phyloP scores from a whole-genome alignment of 1,140 invertebrate species.

The Oncopeltus fasciatus region DNA sequence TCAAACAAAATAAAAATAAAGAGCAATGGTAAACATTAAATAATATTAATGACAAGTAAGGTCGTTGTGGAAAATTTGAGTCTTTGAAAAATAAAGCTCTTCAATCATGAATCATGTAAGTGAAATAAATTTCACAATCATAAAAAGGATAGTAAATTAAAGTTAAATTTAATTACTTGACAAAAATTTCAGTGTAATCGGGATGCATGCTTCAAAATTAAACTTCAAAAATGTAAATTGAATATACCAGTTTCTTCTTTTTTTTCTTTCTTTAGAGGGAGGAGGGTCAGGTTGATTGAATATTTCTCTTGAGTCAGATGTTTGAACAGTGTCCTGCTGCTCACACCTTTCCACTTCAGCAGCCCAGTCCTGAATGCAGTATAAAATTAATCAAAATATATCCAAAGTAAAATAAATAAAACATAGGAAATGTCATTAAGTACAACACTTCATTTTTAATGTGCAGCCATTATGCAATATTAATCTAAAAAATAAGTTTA shows the following conservation, averaged over 20 bases:
- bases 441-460: constrained; percentile 7
- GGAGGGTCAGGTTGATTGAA: constrained; percentile 2
- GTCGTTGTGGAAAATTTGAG: too few species aligned
- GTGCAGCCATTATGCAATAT: too few species aligned
- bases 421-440: background rate
- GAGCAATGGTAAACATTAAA: too few species aligned
- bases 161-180: background rate
- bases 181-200: background rate
- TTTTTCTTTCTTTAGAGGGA: constrained; percentile 1
- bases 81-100: too few species aligned
- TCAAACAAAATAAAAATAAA: too few species aligned
- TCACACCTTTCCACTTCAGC: constrained; percentile 16
- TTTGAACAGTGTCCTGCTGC: background rate
- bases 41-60: too few species aligned
- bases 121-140: too few species aligned
- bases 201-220: constrained; percentile 2
- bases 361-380: constrained; percentile 14
- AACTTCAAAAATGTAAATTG: background rate
- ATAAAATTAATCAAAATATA: background rate
- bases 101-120: too few species aligned
- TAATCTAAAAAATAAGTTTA: too few species aligned
- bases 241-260: constrained; percentile 11
- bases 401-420: background rate
- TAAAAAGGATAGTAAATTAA: background rate
- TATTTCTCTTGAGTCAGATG: constrained; percentile 5